phyloP scores from a whole-genome alignment of 2,888 invertebrate genomes.

The Itoplectis maculator region DNA sequence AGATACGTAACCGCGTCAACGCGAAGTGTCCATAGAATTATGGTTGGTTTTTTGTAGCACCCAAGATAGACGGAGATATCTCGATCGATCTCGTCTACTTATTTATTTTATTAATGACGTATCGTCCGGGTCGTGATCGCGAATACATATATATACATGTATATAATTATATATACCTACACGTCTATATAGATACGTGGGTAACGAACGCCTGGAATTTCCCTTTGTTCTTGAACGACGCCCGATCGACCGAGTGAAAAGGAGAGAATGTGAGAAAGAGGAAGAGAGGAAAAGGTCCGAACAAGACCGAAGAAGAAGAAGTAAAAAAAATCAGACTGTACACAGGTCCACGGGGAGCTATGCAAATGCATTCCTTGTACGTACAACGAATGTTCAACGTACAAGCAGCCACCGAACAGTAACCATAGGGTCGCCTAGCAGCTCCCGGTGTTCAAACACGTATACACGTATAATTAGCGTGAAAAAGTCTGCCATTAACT shows the following conservation, averaged over 20 bases:
- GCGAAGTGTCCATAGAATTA: neutral
- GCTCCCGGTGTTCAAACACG: conserved; percentile 27
- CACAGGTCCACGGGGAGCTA: neutral
- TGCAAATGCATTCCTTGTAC: neutral
- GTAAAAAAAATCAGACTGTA: neutral
- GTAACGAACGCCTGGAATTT: conserved; percentile 50
- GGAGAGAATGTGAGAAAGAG: neutral
- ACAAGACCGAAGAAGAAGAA: neutral
- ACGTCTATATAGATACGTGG: neutral
- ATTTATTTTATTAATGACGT: conserved; percentile 7
- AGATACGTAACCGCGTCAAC: neutral
- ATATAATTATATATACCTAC: no score
- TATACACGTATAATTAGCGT: conserved; percentile 50
- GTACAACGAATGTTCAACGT: no score
- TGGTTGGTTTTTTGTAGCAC: neutral
- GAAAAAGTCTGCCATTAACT: conserved; percentile 34
- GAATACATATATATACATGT: neutral
- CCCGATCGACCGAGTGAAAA: neutral
- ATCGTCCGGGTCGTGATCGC: neutral
- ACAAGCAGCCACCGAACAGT: conserved; percentile 29
- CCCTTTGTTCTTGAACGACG: conserved; percentile 48
- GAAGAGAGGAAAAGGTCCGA: neutral
- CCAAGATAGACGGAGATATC: neutral
- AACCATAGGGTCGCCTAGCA: neutral
- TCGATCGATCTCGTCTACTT: neutral